Evolutionary conservation across 2,888 invertebrate genomes (phyloP).

Genomic region (Mimachlamys varia): DNA sequence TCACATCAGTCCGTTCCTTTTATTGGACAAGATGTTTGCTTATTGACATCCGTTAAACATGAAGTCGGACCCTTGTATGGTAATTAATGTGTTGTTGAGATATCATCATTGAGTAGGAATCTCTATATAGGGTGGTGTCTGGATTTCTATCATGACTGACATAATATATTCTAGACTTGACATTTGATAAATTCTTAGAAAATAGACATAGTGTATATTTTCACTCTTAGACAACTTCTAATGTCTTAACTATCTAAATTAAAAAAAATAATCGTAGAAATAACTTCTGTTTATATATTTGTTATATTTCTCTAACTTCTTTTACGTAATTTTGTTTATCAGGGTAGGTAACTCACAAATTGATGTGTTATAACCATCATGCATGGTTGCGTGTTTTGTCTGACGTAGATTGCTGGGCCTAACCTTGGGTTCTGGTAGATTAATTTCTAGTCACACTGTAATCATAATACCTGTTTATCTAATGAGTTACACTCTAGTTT

Average conservation of each 20-base stretch:
- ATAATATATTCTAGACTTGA: no score
- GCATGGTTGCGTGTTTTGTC: conserved; percentile 7
- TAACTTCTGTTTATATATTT: neutral
- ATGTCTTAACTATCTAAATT: neutral
- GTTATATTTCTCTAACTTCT: neutral
- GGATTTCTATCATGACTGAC: no score
- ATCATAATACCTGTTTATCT: neutral
- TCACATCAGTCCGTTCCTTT: neutral
- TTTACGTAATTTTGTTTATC: neutral
- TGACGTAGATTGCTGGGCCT: neutral
- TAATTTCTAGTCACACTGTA: neutral
- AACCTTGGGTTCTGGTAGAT: neutral
- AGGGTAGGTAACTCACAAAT: neutral
- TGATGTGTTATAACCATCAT: neutral
- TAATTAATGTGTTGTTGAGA: no score
- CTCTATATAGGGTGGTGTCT: no score
- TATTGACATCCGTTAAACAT: neutral
- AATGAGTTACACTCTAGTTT: neutral
- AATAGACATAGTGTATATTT: neutral
- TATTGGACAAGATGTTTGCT: neutral
- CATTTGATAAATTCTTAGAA: no score
- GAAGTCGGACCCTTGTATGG: no score
- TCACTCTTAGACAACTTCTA: neutral
- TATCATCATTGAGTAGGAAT: no score
- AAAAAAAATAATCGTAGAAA: neutral